Base-by-base conservation (phyloP, 2,888 invertebrate species). In the Nyleta sp. region DNA sequence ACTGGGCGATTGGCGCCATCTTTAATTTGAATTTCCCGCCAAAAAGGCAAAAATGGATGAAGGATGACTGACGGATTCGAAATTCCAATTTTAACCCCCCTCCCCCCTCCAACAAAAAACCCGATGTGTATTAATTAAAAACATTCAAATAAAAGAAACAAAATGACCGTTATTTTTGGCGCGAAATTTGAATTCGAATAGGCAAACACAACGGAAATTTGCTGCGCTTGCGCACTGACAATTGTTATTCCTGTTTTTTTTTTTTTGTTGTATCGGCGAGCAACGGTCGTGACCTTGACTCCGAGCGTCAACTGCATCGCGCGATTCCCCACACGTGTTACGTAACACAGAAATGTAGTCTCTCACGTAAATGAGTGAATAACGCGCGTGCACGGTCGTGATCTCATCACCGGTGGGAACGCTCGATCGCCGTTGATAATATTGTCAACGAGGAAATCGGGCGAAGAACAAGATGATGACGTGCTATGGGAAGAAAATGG, bases 251-350 rank as follows among this genome's bases (percentile, higher is more conserved):
- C 13, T 17, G 31, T 50, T 50, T 10, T 24, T 13, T 24, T 15
- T 44, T 62, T 65, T 40, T 68, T 24, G 3, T 59, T 35, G 13
- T 35, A 35, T 35, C 20, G 5, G 59, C 24, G 40, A 5, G 17
- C 35, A 40, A 33, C 38, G 53, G 46, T 55, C 64, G 28, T 72
- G 42, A 72, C 72, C 72, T 62, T 72, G 72, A 72, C 72, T 73
- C 24, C 48, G 20, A 10, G 64, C 33, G 40, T n/a, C 50, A 64
- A 57, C 64, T 57, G 60, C 71, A 62, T 62, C 38, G 73, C 73
- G 50, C 46, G 57, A 46, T 48, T 28, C 28, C 18, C n/a, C 33
- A 20, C 38, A 44, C 7, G 24, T 22, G 33, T 73, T 73, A 65
- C 42, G n/a, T 73, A 73, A 73, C 50, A 18, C 40, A 65, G 57